Evolutionary conservation across 2,797 vertebrate species (phyloP).

Genomic region (Spea hammondii): DNA sequence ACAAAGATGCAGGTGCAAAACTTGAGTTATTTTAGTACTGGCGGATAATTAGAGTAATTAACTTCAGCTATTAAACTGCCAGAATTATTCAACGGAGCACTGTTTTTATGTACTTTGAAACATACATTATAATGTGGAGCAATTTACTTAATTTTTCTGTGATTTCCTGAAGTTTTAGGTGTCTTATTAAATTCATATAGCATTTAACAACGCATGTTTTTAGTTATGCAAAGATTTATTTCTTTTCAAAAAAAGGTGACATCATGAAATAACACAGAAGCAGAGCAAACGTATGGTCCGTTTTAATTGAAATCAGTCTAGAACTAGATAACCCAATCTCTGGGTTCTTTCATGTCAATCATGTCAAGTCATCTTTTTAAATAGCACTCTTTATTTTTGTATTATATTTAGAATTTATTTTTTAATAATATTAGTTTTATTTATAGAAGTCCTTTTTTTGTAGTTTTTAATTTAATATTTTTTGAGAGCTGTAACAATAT

Average conservation of each 20-base stretch:
- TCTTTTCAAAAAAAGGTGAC: too few relatives aligned
- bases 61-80: constrained; percentile 48
- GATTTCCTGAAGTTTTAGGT: constrained; percentile 25
- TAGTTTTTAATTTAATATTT: constrained; percentile 20
- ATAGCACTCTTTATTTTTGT: too few relatives aligned
- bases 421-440: background rate
- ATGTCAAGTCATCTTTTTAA: background rate
- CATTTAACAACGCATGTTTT: background rate
- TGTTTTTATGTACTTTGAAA: constrained; percentile 43
- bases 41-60: constrained; percentile 50
- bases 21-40: constrained; percentile 48
- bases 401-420: too few relatives aligned
- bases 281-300: too few relatives aligned
- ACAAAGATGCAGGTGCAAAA: constrained; percentile 48
- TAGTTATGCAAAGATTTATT: too few relatives aligned
- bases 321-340: background rate
- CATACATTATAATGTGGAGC: constrained; percentile 40
- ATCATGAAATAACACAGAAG: too few relatives aligned
- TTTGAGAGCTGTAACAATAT: constrained; percentile 56
- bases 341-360: background rate
- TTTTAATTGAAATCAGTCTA: too few relatives aligned
- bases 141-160: constrained; percentile 44
- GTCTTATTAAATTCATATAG: constrained; percentile 21
- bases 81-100: constrained; percentile 43
- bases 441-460: constrained; percentile 19